Base-by-base conservation (phyloP, 2,113 vertebrate species). In the Phalacrocorax pelagicus region DNA sequence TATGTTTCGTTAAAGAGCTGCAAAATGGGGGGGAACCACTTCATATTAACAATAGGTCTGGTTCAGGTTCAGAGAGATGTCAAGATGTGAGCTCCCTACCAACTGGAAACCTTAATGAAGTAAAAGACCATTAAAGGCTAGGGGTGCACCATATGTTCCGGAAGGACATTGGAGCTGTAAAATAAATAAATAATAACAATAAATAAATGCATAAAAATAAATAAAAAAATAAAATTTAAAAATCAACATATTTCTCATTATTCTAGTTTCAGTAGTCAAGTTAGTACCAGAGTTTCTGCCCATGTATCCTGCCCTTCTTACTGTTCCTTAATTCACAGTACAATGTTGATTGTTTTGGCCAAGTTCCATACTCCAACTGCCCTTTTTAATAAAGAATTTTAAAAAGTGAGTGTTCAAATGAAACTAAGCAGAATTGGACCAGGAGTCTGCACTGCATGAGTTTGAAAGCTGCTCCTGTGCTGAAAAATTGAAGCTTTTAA, bases 1-100 rank as follows among this genome's bases (percentile, higher is more conserved):
- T 97, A 86, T 72, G 92, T 94, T 97, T 94, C 94, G 88, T 93
- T 97, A 88, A 93, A 96, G 91, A 93, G 59, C 71, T 93, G 80
- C 74, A 96, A 73, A 96, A 81, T 95, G 92, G 66, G 84, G 65
- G 22, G 49, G 75, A 74, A 90, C 61, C 32, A 78, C 94, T 97
- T 93, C 47, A 29, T 92, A 72, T 47, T 85, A 79, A 91, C 69
- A 92, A 88, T 92, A 92, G 86, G 34, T 86, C 67, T 66, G 38
- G 32, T 83, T 94, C 81, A 79, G 80, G 73, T 90, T 94, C 80
- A 86, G 34, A 81, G 77, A 83, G 49, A 95, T 72, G 69, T 93
- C 95, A 85, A 57, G 38, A 94, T 81, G 65, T 70, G 82, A 90
- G 52, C 88, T 96, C 34, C 91, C 78, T 70, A 81, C 61, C 79